Conservation (phyloP, 2,888 invertebrate genomes). For the Eristalis tenax region DNA sequence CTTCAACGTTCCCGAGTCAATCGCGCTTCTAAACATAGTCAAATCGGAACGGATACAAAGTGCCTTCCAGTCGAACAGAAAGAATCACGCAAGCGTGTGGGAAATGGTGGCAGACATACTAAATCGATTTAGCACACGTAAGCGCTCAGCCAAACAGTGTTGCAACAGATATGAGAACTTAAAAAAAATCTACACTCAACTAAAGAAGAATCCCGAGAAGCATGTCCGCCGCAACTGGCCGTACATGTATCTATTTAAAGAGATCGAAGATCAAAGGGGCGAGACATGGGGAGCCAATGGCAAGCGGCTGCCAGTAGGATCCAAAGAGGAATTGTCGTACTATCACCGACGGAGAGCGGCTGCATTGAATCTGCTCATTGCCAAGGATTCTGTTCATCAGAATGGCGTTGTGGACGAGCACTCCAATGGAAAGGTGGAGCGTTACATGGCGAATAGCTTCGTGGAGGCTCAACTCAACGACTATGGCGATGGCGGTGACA, state of each 20-base stretch:
- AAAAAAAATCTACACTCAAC: slow-evolving; percentile 80
- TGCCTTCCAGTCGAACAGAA: slow-evolving; percentile 81
- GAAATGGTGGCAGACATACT: slow-evolving; percentile 81
- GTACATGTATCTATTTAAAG: slow-evolving; percentile 80
- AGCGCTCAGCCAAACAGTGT: slow-evolving; percentile 80
- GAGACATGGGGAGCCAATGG: slow-evolving; percentile 80
- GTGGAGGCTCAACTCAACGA: slow-evolving; percentile 79
- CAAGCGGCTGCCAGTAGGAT: slow-evolving; percentile 78
- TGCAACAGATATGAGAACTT: slow-evolving; percentile 81
- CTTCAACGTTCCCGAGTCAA: slow-evolving; percentile 81
- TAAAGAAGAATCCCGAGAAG: slow-evolving; percentile 80
- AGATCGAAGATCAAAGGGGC: slow-evolving; percentile 81
- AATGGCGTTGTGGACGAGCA: slow-evolving; percentile 73
- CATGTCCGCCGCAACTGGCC: slow-evolving; percentile 81
- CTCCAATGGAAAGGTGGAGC: slow-evolving; percentile 77
- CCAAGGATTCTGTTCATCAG: slow-evolving; percentile 76
- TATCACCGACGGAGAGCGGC: slow-evolving; percentile 80
- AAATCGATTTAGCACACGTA: slow-evolving; percentile 79
- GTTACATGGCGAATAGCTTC: slow-evolving; percentile 80
- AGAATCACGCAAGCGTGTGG: slow-evolving; percentile 81
- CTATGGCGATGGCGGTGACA: slow-evolving; percentile 68
- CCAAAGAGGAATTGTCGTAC: slow-evolving; percentile 80
- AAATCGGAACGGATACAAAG: slow-evolving; percentile 81
- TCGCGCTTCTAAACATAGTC: slow-evolving; percentile 80
- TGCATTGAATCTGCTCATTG: slow-evolving; percentile 77